phyloP scores from a whole-genome alignment of 2,888 invertebrate genomes.

The Zygothrica quintamaculata region DNA sequence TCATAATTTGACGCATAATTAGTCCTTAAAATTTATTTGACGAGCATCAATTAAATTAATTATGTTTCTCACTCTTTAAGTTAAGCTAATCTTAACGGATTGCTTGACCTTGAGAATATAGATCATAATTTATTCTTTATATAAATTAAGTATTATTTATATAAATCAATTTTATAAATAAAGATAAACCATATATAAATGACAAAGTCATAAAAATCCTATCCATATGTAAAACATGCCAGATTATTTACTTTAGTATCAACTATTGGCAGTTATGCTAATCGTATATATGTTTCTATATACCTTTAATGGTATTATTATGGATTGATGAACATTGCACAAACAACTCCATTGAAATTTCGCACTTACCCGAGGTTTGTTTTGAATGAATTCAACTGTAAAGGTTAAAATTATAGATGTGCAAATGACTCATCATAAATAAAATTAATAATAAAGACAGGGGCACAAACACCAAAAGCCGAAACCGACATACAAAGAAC shows the following conservation, averaged over 20 bases:
- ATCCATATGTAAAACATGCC: no score
- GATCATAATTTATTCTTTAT: neutral
- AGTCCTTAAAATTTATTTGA: conserved; percentile 74
- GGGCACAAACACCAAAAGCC: conserved; percentile 38
- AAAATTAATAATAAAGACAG: conserved; percentile 82
- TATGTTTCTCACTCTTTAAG: conserved; percentile 46
- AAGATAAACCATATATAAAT: no score
- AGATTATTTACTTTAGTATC: no score
- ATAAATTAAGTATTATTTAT: neutral
- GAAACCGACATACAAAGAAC: conserved; percentile 22
- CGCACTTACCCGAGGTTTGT: conserved; percentile 45
- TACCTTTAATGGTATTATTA: conserved; percentile 27
- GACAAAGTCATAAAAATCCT: conserved; percentile 24
- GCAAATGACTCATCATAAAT: conserved; percentile 84
- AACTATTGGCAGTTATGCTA: no score
- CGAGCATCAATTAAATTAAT: conserved; percentile 77
- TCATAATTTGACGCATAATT: conserved; percentile 71
- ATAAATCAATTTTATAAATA: no score
- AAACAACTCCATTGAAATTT: conserved; percentile 40
- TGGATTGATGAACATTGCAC: conserved; percentile 30
- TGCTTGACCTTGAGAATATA: neutral
- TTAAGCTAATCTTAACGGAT: conserved; percentile 22
- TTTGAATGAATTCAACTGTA: conserved; percentile 82
- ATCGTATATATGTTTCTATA: no score
- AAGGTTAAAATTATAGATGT: conserved; percentile 83